Evolutionary conservation across 2,797 vertebrate species (phyloP), one percentile per base, ranked within the genome.

Genomic region (Paratrypauchen microcephalus): DNA sequence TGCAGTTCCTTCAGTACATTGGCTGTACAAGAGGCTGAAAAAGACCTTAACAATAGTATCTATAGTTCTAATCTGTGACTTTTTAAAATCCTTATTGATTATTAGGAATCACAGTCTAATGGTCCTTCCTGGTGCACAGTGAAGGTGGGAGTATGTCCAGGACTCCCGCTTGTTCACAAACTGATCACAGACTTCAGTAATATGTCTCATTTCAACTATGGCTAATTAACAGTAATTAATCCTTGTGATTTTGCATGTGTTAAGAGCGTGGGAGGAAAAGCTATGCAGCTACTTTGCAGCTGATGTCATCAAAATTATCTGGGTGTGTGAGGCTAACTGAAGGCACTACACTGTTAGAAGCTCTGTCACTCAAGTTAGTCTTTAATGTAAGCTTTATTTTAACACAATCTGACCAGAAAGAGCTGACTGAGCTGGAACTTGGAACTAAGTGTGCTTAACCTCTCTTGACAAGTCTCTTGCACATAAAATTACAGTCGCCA

Each of bases 201-300:
- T 75, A 82, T 77, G 60, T 76, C 72, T 72, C 63, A 56, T 57
- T 72, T 72, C 62, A 81, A 69, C 69, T 80, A 21, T 72, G 70
- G 78, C 67, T 83, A 75, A 83, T 81, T 81, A 76, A 68, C 63
- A 78, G 73, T 80, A 80, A 82, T 86, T 82, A 82, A 80, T 83
- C 70, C 72, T 18, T 39, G 66, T 80, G 70, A 80, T 21, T 86
- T 86, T 82, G 71, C 76, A 83, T 85, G 68, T 60, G 70, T 77
- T 81, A 71, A 71, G 69, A 69, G 56, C 47, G 39, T 69, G 45
- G 63, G 69, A 74, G 74, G 74, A 75, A 78, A 75, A 78, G 52
- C 72, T 26, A 67, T 19, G 2, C 32, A 9, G 32, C 32, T 36
- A 36, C 32, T 36, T 36, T 36, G 32, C 32, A 36, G 32, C 32